Percentiles rank a stretch among this genome's conserved stretches.
phyloP scores from a whole-genome alignment of 2,888 invertebrate genomes.

The Coelinius sp. region DNA sequence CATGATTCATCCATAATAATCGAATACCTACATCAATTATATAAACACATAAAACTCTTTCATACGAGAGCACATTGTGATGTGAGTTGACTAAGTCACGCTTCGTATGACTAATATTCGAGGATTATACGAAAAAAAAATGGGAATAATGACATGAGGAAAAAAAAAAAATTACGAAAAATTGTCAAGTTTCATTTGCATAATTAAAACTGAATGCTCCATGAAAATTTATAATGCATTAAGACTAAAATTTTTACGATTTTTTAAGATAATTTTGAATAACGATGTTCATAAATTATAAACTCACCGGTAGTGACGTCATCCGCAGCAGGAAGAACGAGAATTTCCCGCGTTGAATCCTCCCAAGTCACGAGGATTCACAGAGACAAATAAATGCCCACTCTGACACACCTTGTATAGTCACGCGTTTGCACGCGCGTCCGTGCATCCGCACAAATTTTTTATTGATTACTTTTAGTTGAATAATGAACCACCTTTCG shows the following conservation, averaged over 20 bases:
- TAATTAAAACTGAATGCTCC: no score
- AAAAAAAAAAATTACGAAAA: neutral
- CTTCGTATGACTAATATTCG: slow-evolving; percentile 6
- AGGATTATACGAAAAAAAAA: neutral
- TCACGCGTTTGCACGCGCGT: slow-evolving; percentile 44
- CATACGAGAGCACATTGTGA: slow-evolving; percentile 12
- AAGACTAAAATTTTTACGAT: no score
- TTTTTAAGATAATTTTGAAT: neutral
- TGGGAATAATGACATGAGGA: neutral
- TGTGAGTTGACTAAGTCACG: slow-evolving; percentile 20
- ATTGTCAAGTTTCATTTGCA: no score
- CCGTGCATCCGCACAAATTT: slow-evolving; percentile 42
- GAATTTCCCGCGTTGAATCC: slow-evolving; percentile 58
- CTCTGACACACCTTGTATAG: slow-evolving; percentile 40
- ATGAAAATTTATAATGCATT: no score
- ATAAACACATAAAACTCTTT: neutral
- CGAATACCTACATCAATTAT: slow-evolving; percentile 21
- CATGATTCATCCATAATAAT: slow-evolving; percentile 18
- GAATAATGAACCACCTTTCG: neutral
- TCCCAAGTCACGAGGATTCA: slow-evolving; percentile 48
- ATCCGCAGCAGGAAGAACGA: slow-evolving; percentile 64
- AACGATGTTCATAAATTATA: neutral
- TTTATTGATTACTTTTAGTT: slow-evolving; percentile 1
- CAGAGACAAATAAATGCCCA: slow-evolving; percentile 43
- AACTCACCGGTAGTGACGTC: slow-evolving; percentile 67